Conservation (phyloP, 2,113 vertebrate genomes). For the Poeciliopsis turrubarensis region DNA sequence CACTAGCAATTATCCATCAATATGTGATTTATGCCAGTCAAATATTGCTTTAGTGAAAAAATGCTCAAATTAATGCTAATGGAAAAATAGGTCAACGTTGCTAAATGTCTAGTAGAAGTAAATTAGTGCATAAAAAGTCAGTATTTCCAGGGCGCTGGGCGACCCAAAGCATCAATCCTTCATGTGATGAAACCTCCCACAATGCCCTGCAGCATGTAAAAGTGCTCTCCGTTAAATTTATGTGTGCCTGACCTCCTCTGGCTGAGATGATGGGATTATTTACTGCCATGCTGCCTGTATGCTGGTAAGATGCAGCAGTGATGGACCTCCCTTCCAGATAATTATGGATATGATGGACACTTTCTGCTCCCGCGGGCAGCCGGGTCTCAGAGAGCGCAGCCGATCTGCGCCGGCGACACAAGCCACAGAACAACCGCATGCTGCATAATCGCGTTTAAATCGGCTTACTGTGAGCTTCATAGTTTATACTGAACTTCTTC, state of each 20-base stretch:
- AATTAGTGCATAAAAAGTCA: conserved; percentile 18
- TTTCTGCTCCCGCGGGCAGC: conserved; percentile 50
- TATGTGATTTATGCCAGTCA: neutral
- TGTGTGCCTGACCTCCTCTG: conserved; percentile 60
- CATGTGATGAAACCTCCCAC: conserved; percentile 60
- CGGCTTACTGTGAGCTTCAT: conserved; percentile 43
- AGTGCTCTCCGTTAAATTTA: conserved; percentile 60
- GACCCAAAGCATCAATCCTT: conserved; percentile 45
- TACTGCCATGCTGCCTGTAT: conserved; percentile 58
- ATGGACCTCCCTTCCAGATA: conserved; percentile 57
- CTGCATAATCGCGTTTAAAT: conserved; percentile 64
- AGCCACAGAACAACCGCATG: conserved; percentile 53
- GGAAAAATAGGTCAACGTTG: neutral
- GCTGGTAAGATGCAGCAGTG: conserved; percentile 50
- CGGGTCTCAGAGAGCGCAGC: conserved; percentile 56
- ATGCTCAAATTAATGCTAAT: neutral
- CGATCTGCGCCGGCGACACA: conserved; percentile 58
- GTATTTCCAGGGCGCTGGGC: neutral
- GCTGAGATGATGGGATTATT: conserved; percentile 68
- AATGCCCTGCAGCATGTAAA: conserved; percentile 58
- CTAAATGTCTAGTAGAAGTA: neutral
- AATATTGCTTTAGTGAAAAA: neutral
- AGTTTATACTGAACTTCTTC: conserved; percentile 24
- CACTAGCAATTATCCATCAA: neutral
- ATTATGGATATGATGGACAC: conserved; percentile 67